Percentiles rank a stretch among this genome's conserved stretches.
These are phyloP conservation scores for Dendrolimus houi DNA, from an alignment of 2,888 invertebrate genomes.

Conservation along the genomic window DNA sequence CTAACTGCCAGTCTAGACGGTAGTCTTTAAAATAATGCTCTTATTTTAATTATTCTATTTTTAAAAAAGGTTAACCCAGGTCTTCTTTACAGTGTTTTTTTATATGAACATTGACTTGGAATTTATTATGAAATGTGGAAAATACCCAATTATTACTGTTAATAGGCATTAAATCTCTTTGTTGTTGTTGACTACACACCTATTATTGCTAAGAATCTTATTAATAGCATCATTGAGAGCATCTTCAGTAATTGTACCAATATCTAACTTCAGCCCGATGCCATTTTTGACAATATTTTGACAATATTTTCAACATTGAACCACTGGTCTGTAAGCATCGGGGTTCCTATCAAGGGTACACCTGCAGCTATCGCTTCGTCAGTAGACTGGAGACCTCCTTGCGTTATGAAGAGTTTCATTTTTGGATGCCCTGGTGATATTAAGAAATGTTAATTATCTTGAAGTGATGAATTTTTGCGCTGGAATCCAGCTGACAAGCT, in stretches of 20 bases:
- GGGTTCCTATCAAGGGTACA: constrained; percentile 54
- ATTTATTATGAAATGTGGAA: too few relatives aligned
- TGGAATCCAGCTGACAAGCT: too few relatives aligned
- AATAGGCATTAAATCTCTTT: too few relatives aligned
- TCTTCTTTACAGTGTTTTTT: too few relatives aligned
- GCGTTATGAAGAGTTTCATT: constrained; percentile 61
- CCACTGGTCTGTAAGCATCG: constrained; percentile 58
- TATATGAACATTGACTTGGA: too few relatives aligned
- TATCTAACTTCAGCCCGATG: constrained; percentile 32
- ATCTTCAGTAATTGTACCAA: constrained; percentile 29
- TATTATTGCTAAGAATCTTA: constrained; percentile 27
- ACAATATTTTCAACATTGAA: constrained; percentile 45
- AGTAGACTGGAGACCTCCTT: constrained; percentile 63
- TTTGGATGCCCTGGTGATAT: constrained; percentile 49
- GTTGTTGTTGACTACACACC: constrained; percentile 16
- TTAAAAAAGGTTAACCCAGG: too few relatives aligned
- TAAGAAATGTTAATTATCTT: constrained; percentile 5
- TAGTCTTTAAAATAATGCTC: too few relatives aligned
- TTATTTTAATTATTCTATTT: too few relatives aligned
- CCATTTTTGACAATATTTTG: constrained; percentile 24
- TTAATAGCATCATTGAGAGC: constrained; percentile 26
- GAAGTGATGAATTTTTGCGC: too few relatives aligned
- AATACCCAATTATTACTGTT: too few relatives aligned
- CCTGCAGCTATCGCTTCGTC: constrained; percentile 57
- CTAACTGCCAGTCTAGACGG: too few relatives aligned